Evolutionary conservation across 2,888 invertebrate genomes (phyloP).

Genomic region (Periphyllus acericola): DNA sequence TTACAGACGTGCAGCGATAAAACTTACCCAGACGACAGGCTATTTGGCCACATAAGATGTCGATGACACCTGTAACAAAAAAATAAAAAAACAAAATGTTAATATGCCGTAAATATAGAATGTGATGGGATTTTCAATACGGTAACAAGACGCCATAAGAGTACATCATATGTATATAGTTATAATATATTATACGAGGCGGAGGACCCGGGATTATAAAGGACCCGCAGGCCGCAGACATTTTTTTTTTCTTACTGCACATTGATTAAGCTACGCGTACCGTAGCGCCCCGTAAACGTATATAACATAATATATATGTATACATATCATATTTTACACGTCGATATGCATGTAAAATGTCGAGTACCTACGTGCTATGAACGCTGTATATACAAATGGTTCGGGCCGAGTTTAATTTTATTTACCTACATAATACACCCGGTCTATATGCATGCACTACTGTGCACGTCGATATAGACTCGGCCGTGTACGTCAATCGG

Average conservation of each 20-base stretch:
- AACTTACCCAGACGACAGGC: slow-evolving; percentile 66
- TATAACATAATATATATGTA: background rate
- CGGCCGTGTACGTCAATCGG: background rate
- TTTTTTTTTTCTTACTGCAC: background rate
- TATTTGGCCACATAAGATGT: slow-evolving; percentile 66
- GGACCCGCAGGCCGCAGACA: too few species aligned
- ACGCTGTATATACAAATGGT: too few species aligned
- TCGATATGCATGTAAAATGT: background rate
- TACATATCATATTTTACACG: background rate
- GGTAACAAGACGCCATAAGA: background rate
- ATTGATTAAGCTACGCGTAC: background rate
- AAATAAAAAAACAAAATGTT: slow-evolving; percentile 38
- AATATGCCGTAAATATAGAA: background rate
- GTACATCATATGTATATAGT: background rate
- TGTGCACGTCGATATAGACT: background rate
- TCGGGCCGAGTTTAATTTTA: too few species aligned
- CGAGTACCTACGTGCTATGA: background rate
- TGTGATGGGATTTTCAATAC: background rate
- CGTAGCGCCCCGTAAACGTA: background rate
- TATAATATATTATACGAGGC: background rate
- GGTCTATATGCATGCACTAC: background rate
- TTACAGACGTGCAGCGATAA: background rate
- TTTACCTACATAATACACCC: background rate
- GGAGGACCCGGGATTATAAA: background rate
- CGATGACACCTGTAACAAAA: slow-evolving; percentile 63